phyloP scores from a whole-genome alignment of 2,888 invertebrate genomes.

The Macrostomum cliftonense region DNA sequence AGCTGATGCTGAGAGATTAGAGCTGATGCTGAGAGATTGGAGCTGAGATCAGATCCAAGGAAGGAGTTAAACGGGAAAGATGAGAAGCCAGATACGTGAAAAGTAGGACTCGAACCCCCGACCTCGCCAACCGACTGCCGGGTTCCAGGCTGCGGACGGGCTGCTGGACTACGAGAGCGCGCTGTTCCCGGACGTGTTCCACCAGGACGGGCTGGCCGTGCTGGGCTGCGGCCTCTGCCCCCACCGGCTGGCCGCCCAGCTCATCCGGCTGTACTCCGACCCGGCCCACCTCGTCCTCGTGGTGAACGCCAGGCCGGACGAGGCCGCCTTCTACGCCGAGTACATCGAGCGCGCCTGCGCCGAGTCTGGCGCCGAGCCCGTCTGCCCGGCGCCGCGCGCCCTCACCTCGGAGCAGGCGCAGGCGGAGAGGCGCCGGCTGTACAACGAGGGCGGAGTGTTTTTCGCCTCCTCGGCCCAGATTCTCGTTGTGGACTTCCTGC shows the following conservation, averaged over 20 bases:
- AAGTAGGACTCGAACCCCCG: no score
- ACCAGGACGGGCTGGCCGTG: slow-evolving; percentile 60
- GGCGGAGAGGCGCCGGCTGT: slow-evolving; percentile 47
- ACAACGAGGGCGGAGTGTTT: slow-evolving; percentile 75
- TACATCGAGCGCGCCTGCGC: slow-evolving; percentile 44
- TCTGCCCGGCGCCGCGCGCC: slow-evolving; percentile 42
- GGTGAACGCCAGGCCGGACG: slow-evolving; percentile 1
- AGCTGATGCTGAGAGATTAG: no score
- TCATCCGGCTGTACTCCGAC: slow-evolving; percentile 5
- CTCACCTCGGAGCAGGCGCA: slow-evolving; percentile 43
- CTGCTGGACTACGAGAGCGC: slow-evolving; percentile 74
- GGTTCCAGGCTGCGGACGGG: background rate
- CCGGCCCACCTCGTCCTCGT: slow-evolving; percentile 4
- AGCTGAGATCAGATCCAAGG: no score
- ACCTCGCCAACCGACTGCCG: background rate
- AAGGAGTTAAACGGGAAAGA: no score
- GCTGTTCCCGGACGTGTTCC: slow-evolving; percentile 67
- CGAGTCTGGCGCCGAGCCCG: slow-evolving; percentile 20
- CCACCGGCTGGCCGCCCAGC: slow-evolving; percentile 22
- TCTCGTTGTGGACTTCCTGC: slow-evolving; percentile 79
- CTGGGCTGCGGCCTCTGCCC: slow-evolving; percentile 11
- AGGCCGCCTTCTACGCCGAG: slow-evolving; percentile 49
- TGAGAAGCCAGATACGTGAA: no score
- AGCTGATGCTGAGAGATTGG: no score
- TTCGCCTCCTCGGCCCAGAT: slow-evolving; percentile 73